These are phyloP conservation scores for Nannoperca australis DNA, from an alignment of 2,797 vertebrate genomes.

Conservation along the genomic window DNA sequence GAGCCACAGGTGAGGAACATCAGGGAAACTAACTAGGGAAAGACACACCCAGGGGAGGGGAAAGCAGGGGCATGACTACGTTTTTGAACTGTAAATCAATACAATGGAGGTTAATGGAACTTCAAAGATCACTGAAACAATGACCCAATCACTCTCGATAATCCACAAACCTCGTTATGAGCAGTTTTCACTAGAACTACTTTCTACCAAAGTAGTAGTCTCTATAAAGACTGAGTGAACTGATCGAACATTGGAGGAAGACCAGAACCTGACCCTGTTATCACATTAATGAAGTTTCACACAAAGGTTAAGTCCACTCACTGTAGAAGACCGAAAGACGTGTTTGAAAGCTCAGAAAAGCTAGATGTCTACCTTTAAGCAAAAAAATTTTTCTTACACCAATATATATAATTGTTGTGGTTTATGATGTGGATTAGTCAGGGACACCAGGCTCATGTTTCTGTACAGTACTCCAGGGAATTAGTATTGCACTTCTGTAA, in stretches of 20 bases:
- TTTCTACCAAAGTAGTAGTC: background rate
- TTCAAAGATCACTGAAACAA: background rate
- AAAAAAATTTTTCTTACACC: no score
- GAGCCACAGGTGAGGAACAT: no score
- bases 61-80: no score
- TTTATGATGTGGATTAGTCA: no score
- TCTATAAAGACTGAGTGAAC: background rate
- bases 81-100: background rate
- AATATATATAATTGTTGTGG: no score
- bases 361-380: no score
- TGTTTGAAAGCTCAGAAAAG: background rate
- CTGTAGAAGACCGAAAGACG: background rate
- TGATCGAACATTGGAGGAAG: background rate
- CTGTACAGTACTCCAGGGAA: no score
- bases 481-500: no score
- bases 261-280: background rate
- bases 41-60: no score
- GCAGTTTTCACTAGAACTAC: background rate
- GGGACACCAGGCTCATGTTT: no score
- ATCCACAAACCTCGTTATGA: background rate
- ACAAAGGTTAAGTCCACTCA: background rate
- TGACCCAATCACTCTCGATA: background rate
- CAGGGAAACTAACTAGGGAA: no score
- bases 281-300: background rate
- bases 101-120: background rate